These are phyloP conservation scores for Cataglyphis rosenhaueri DNA, from an alignment of 2,888 invertebrate genomes.

Conservation along the genomic window DNA sequence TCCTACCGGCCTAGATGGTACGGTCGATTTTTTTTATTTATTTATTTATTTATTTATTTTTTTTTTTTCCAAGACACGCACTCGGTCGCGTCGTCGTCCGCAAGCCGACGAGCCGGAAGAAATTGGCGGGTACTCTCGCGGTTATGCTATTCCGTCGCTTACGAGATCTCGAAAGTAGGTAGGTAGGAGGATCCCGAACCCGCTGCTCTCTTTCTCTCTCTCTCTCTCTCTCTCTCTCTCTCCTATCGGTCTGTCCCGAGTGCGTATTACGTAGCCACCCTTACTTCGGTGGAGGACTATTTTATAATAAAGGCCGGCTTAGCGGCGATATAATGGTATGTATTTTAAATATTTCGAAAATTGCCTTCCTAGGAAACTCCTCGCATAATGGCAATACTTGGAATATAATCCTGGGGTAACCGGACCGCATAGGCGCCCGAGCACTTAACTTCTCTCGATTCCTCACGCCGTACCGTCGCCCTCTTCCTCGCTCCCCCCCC, in stretches of 20 bases:
- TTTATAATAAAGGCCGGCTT: slow-evolving; percentile 76
- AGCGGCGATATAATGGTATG: slow-evolving; percentile 79
- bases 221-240: neutral
- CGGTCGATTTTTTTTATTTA: slow-evolving; percentile 32
- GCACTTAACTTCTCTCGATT: slow-evolving; percentile 75
- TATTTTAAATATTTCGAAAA: slow-evolving; percentile 85
- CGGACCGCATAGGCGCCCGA: slow-evolving; percentile 77
- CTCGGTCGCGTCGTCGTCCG: slow-evolving; percentile 31
- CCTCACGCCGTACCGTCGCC: slow-evolving; percentile 21
- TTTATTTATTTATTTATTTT: neutral
- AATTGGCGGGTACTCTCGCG: slow-evolving; percentile 65
- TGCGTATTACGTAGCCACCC: slow-evolving; percentile 62
- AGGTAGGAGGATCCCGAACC: slow-evolving; percentile 8
- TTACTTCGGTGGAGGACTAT: slow-evolving; percentile 66
- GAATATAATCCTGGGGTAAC: slow-evolving; percentile 82
- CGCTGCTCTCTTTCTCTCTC: neutral
- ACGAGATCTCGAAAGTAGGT: slow-evolving; percentile 58
- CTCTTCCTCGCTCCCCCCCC: neutral
- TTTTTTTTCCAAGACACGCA: slow-evolving; percentile 33
- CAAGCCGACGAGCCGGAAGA: slow-evolving; percentile 66
- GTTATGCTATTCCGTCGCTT: slow-evolving; percentile 8
- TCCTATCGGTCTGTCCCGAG: slow-evolving; percentile 1
- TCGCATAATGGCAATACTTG: slow-evolving; percentile 83
- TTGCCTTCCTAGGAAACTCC: slow-evolving; percentile 84
- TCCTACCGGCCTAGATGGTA: slow-evolving; percentile 18